Evolutionary conservation across 1,140 invertebrate species (phyloP).

Genomic region (Temnothorax curvispinosus): DNA sequence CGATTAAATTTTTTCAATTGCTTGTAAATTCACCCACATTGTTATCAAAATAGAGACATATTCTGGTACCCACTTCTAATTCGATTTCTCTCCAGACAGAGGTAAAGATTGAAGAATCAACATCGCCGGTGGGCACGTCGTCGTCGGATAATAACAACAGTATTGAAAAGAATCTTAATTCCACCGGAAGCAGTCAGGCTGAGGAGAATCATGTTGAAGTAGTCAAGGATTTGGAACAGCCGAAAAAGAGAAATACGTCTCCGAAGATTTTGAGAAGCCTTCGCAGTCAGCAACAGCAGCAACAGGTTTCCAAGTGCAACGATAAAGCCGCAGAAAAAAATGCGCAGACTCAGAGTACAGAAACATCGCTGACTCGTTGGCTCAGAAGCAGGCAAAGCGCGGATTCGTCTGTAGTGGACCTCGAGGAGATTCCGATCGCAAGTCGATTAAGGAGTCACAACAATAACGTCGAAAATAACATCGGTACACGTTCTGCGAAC

Average conservation of each 20-base stretch:
- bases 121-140: slow-evolving; percentile 72
- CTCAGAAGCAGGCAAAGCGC: slow-evolving; percentile 75
- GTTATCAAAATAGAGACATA: slow-evolving; percentile 2
- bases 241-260: slow-evolving; percentile 1
- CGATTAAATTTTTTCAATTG: slow-evolving; percentile 1
- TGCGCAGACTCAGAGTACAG: slow-evolving; percentile 34
- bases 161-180: slow-evolving; percentile 81
- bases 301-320: slow-evolving; percentile 63
- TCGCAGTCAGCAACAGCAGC: slow-evolving; percentile 59
- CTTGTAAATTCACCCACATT: background rate
- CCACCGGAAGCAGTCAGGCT: background rate
- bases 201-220: slow-evolving; percentile 1
- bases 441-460: slow-evolving; percentile 80
- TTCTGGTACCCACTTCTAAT: slow-evolving; percentile 73
- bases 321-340: slow-evolving; percentile 63
- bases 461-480: slow-evolving; percentile 24
- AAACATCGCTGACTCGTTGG: slow-evolving; percentile 66
- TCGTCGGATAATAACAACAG: slow-evolving; percentile 79
- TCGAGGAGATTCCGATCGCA: slow-evolving; percentile 73
- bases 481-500: slow-evolving; percentile 49
- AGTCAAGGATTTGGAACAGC: background rate
- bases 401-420: slow-evolving; percentile 48
- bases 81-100: slow-evolving; percentile 77
- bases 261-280: slow-evolving; percentile 64
- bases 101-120: slow-evolving; percentile 75